Evolutionary conservation across 2,888 invertebrate species (phyloP).

Genomic region (Agrenia bidenticulata): DNA sequence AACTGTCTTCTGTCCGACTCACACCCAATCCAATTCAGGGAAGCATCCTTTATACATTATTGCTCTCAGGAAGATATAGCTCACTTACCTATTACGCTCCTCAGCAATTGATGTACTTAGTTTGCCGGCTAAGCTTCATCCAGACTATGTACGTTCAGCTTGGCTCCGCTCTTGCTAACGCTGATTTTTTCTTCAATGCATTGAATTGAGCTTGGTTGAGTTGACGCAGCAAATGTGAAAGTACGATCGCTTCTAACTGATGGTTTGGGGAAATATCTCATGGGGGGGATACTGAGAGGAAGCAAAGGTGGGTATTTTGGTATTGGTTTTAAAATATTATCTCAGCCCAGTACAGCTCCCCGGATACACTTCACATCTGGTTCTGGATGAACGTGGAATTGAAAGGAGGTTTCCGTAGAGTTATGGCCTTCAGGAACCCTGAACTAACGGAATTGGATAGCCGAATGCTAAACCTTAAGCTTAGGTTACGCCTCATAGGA

Average conservation of each 20-base stretch:
- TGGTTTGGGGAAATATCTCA: slow-evolving; percentile 3
- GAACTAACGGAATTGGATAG: background rate
- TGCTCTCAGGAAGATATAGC: no score
- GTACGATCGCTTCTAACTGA: background rate
- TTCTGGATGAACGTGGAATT: slow-evolving; percentile 13
- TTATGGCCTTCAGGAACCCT: slow-evolving; percentile 7
- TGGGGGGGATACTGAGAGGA: slow-evolving; percentile 5
- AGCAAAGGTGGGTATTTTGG: slow-evolving; percentile 3
- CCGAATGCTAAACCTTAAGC: no score
- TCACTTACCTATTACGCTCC: no score
- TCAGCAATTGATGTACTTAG: no score
- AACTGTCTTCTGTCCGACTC: slow-evolving; percentile 23
- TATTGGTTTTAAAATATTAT: slow-evolving; percentile 16
- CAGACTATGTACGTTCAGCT: no score
- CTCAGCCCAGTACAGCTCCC: slow-evolving; percentile 1
- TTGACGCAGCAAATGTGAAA: slow-evolving; percentile 10
- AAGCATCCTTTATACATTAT: slow-evolving; percentile 1
- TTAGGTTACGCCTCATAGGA: background rate
- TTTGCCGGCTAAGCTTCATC: no score
- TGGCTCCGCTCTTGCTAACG: no score
- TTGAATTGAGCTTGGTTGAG: background rate
- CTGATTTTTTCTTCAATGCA: background rate
- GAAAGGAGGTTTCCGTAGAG: slow-evolving; percentile 11
- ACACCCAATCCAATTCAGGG: slow-evolving; percentile 6
- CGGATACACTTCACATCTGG: slow-evolving; percentile 21